These are phyloP conservation scores for Bergia puertoricense DNA, from an alignment of 92 coral and sea anemone genomes.

Conservation along the genomic window DNA sequence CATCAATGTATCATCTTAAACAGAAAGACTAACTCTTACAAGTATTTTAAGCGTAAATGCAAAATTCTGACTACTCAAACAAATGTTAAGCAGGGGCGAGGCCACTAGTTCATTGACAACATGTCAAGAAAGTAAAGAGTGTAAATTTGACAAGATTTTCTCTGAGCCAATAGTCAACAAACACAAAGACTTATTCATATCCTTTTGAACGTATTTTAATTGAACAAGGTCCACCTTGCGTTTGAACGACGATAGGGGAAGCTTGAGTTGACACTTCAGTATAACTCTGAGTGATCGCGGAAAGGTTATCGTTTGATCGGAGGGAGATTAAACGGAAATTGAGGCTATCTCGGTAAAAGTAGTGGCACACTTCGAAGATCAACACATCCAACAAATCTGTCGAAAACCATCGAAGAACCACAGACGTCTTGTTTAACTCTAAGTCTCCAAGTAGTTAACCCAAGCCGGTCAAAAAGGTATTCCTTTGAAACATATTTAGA, in stretches of 20 bases:
- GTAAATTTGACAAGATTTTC: conserved; percentile 41
- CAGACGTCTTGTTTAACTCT: background rate
- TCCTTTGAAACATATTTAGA: background rate
- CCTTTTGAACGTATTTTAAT: conserved; percentile 44
- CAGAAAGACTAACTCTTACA: background rate
- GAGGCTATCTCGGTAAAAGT: conserved; percentile 34
- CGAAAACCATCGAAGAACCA: background rate
- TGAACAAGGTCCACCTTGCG: conserved; percentile 40
- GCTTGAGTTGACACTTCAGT: background rate
- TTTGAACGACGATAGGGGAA: background rate
- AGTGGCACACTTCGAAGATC: conserved; percentile 34
- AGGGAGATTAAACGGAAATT: conserved; percentile 68
- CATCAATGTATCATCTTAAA: conserved; percentile 18
- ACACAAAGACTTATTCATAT: conserved; percentile 45
- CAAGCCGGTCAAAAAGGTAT: background rate
- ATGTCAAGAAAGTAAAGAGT: conserved; percentile 36
- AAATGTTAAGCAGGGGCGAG: conserved; percentile 24
- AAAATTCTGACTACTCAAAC: conserved; percentile 30
- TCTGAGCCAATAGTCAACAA: conserved; percentile 42
- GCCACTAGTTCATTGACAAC: conserved; percentile 29
- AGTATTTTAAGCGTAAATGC: conserved; percentile 2
- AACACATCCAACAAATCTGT: conserved; percentile 20
- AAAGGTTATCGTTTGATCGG: conserved; percentile 50
- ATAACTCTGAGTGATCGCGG: conserved; percentile 24
- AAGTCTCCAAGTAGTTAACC: background rate